Evolutionary conservation across 2,113 vertebrate genomes (phyloP).

Genomic region (Semicossyphus pulcher): DNA sequence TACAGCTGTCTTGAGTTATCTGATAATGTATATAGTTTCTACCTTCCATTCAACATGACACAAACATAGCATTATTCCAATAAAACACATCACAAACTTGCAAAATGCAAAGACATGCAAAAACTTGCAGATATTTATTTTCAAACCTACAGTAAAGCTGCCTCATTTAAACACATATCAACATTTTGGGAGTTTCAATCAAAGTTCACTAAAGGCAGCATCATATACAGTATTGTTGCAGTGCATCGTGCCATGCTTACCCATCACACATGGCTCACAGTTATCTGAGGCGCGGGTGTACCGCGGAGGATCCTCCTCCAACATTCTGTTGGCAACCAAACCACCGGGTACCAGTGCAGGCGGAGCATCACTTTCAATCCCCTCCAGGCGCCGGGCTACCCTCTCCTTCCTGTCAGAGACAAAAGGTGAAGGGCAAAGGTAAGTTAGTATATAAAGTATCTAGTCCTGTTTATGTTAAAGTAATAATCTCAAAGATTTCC

Average conservation of each 20-base stretch:
- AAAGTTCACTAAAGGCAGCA: background rate
- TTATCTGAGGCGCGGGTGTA: slow-evolving; percentile 94
- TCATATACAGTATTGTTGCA: background rate
- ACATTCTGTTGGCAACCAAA: slow-evolving; percentile 90
- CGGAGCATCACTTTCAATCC: slow-evolving; percentile 92
- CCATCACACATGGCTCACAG: slow-evolving; percentile 87
- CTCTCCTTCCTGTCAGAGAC: slow-evolving; percentile 90
- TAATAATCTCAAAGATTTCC: too few relatives aligned
- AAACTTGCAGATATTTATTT: too few relatives aligned
- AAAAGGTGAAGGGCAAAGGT: background rate
- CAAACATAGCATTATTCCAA: background rate
- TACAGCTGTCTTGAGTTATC: background rate
- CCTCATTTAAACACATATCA: background rate
- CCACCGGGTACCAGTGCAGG: slow-evolving; percentile 89
- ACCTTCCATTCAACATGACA: background rate
- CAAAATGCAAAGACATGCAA: slow-evolving; percentile 26
- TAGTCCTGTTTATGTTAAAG: too few relatives aligned
- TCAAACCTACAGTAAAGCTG: background rate
- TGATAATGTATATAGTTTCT: background rate
- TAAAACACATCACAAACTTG: background rate
- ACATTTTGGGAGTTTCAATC: background rate
- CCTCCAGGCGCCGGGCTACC: slow-evolving; percentile 94
- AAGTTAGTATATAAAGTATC: too few relatives aligned
- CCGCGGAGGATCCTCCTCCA: slow-evolving; percentile 94
- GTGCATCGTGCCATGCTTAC: slow-evolving; percentile 76